Conservation (phyloP, 2,888 invertebrate species). For the Timandra comae region DNA sequence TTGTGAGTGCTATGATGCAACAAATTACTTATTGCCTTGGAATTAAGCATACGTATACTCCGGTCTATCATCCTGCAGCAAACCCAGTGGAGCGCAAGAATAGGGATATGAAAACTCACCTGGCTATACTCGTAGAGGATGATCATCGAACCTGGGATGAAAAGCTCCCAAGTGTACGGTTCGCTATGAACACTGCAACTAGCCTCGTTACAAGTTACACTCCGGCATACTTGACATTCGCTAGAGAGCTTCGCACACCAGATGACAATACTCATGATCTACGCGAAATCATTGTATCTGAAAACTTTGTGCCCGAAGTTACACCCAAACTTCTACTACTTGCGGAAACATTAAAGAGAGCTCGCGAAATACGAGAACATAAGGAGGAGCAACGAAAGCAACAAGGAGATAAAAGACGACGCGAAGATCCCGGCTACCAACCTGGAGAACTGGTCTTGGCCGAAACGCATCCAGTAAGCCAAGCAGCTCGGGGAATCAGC, state of each 20-base stretch:
- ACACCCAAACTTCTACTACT: constrained; percentile 5
- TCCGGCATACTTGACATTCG: constrained; percentile 15
- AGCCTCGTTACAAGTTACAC: constrained; percentile 1
- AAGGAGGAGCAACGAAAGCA: constrained; percentile 7
- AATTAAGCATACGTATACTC: constrained; percentile 27
- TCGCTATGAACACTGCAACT: constrained; percentile 13
- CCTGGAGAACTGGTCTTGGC: constrained; percentile 9
- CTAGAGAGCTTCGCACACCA: constrained; percentile 9
- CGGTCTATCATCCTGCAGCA: constrained; percentile 30
- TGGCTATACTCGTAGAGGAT: constrained; percentile 1
- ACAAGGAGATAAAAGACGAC: constrained; percentile 1
- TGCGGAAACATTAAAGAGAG: constrained; percentile 1
- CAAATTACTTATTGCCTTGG: constrained; percentile 21
- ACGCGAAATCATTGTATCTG: constrained; percentile 1
- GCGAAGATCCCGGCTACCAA: constrained; percentile 1
- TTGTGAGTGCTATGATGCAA: constrained; percentile 36
- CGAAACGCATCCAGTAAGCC: not conserved
- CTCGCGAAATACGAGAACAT: constrained; percentile 5
- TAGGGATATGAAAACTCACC: constrained; percentile 7
- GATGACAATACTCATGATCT: constrained; percentile 3
- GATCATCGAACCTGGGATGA: constrained; percentile 11
- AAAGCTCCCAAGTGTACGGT: constrained; percentile 7
- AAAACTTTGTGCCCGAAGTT: constrained; percentile 10
- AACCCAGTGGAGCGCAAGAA: constrained; percentile 10
- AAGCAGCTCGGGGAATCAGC: not conserved